Evolutionary conservation across 1,140 invertebrate species (phyloP), one percentile per base, ranked within the genome.

Genomic region (Trichonephila clavata): DNA sequence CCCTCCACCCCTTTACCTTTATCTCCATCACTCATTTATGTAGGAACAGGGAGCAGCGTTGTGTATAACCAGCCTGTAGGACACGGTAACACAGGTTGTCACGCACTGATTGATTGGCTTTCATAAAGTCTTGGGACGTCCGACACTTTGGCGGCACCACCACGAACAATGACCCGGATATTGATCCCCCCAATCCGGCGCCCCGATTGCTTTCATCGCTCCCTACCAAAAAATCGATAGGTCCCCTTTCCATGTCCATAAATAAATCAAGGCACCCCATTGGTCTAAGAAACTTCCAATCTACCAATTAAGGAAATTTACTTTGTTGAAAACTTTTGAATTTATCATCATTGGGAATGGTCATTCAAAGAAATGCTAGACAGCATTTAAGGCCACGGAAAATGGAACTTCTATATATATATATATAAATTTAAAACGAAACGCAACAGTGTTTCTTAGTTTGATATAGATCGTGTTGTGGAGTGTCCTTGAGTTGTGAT

Each of bases 171-270:
- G 90, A 60, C 80, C 86, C 86, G 91, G 91, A 65, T 92, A 92
- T 92, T 92, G 91, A 92, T 92, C 91, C 81, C 81, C 91, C 91
- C 91, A 92, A 60, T 50, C 81, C 24, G 91, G 91, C 91, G 91
- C 91, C 91, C 91, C 91, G 91, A 92, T 86, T 59, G 63, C 83
- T 92, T 86, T 91, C 83, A 86, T 86, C 81, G n/a, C 89, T 81
- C 50, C 89, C 68, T 39, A 21, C 39, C 43, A 21, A 43, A 71
- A 88, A 89, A 89, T 89, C 63, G 61, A 89, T 57, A 68, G 21
- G 27, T 60, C 71, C 65, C 27, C 60, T 60, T 61, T 77, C 84
- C 24, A n/a, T 86, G 84, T 86, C 43, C 59, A 63, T 86, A 86
- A 86, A 86, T 63, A 86, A 86, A 86, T 86, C 84, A 86, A 61